Evolutionary conservation across 2,888 invertebrate species (phyloP), one percentile per base, ranked within the genome.

Genomic region (Pammene aurita): DNA sequence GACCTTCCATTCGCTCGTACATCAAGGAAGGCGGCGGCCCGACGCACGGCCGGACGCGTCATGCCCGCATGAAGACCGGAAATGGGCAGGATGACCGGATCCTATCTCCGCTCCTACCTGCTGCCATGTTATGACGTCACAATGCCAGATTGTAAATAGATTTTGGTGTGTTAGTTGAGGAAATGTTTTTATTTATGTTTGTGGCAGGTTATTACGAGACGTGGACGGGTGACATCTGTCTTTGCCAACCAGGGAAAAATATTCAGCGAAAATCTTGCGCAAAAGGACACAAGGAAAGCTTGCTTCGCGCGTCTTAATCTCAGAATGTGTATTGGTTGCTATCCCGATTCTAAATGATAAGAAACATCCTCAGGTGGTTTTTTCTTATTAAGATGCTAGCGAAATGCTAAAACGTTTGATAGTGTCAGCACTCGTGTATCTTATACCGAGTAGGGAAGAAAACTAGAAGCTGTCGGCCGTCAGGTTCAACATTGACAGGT

Each of bases 71-170:
- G 92, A 92, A 92, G 92, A 92, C 92, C 92, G 92, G 92, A 92
- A 92, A 92, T 92, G 92, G 92, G 84, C 92, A 92, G 92, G 92
- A 92, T 92, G 92, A 92, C 92, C 92, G 92, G 91, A 92, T 92
- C 90, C 92, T 92, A 92, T 92, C 92, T 92, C 90, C 89, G 88
- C 88, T 88, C 84, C 86, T 87, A 87, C 85, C 89, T 89, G 88
- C 90, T 90, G 80, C 80, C 90, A 88, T 90, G 89, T 89, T 89
- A 88, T 90, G 88, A 91, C 88, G 89, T 91, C 90, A 89, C 76
- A 74, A 71, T 75, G 73, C 77, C 76, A 72, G 77, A 83, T 79
- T 78, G 63, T 64, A 63, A 68, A 68, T 64, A 68, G 68, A 68
- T 68, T 68, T 68, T 44, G 67, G 67, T 62, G 55, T 64, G 67